Evolutionary conservation across 2,888 invertebrate species (phyloP).

Genomic region (Tachina fera): DNA sequence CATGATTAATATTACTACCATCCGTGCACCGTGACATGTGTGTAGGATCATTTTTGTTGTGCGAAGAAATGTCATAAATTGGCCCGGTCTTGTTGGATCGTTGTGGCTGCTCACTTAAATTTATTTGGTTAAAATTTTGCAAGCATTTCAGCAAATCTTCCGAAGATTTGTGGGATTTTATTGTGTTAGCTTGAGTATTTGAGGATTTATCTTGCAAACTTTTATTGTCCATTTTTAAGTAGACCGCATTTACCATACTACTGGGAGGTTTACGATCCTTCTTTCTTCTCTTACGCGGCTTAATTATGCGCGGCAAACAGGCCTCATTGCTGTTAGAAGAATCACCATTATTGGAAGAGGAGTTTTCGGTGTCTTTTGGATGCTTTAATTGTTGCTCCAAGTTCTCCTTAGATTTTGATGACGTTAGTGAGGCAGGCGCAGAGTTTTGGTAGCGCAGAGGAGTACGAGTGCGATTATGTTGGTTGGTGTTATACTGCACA

Average conservation of each 20-base stretch:
- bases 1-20: slow-evolving; percentile 65
- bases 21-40: slow-evolving; percentile 39
- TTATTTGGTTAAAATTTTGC: slow-evolving; percentile 63
- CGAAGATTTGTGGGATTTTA: slow-evolving; percentile 62
- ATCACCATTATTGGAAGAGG: slow-evolving; percentile 55
- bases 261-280: slow-evolving; percentile 91
- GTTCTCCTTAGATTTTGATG: slow-evolving; percentile 72
- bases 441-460: slow-evolving; percentile 78
- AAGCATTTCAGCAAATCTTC: slow-evolving; percentile 67
- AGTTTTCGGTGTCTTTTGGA: slow-evolving; percentile 45
- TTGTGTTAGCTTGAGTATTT: slow-evolving; percentile 17
- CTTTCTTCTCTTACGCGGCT: slow-evolving; percentile 94
- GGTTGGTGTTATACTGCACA: slow-evolving; percentile 45
- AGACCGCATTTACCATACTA: slow-evolving; percentile 73
- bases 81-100: background rate
- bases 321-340: slow-evolving; percentile 80
- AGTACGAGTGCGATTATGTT: slow-evolving; percentile 75
- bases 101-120: slow-evolving; percentile 23
- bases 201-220: slow-evolving; percentile 25
- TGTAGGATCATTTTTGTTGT: background rate
- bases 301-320: slow-evolving; percentile 93
- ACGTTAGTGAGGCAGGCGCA: slow-evolving; percentile 75
- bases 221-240: slow-evolving; percentile 64
- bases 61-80: background rate
- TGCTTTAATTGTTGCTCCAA: slow-evolving; percentile 40